Evolutionary conservation across 2,888 invertebrate species (phyloP).

Genomic region (Parascotia fuliginaria): DNA sequence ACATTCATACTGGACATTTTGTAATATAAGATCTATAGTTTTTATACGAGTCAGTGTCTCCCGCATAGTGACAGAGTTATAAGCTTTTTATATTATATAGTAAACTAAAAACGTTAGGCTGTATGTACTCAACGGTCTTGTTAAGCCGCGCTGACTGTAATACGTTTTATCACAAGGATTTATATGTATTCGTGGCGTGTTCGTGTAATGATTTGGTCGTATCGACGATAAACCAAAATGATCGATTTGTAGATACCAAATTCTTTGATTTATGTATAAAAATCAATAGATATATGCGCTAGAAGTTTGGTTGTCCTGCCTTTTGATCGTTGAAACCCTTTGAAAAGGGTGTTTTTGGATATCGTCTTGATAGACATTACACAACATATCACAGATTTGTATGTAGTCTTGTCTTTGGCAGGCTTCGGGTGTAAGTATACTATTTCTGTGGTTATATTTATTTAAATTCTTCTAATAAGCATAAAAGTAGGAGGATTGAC

Average conservation of each 20-base stretch:
- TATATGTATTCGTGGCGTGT: constrained; percentile 40
- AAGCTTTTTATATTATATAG: constrained; percentile 54
- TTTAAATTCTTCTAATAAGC: constrained; percentile 6
- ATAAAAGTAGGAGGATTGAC: constrained; percentile 14
- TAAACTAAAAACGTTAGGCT: constrained; percentile 39
- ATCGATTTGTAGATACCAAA: constrained; percentile 25
- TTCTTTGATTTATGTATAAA: constrained; percentile 32
- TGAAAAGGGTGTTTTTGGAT: constrained; percentile 16
- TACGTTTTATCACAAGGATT: constrained; percentile 51
- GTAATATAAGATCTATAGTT: constrained; percentile 56
- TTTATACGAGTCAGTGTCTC: constrained; percentile 59
- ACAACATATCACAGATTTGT: constrained; percentile 30
- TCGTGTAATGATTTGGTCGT: constrained; percentile 30
- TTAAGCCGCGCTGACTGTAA: constrained; percentile 60
- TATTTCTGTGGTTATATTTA: constrained; percentile 21
- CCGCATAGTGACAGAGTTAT: constrained; percentile 58
- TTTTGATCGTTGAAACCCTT: constrained; percentile 23
- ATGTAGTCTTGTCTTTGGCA: constrained; percentile 35
- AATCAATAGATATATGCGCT: constrained; percentile 38
- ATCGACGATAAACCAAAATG: constrained; percentile 30
- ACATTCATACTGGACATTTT: constrained; percentile 53
- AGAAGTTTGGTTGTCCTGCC: constrained; percentile 25
- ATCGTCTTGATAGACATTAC: constrained; percentile 23
- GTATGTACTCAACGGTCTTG: constrained; percentile 48
- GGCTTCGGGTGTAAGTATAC: constrained; percentile 25